Evolutionary conservation across 64 coral and sea anemone genomes (phyloP).

Genomic region (Dendrophyllia cribrosa): DNA sequence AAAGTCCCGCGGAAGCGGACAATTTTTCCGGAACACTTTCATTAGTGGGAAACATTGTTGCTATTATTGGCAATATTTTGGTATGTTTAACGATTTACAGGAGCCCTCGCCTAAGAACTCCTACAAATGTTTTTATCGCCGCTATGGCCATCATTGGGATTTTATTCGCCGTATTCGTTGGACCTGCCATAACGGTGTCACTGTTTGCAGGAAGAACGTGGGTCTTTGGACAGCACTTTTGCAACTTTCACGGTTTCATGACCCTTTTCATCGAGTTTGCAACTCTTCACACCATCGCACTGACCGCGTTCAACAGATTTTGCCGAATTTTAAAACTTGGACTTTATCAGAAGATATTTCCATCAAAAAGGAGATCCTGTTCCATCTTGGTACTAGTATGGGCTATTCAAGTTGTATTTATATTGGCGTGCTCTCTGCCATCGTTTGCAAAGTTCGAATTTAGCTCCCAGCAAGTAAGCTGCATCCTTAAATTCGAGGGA

Average conservation of each 20-base stretch:
- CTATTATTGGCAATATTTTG: slow-evolving; percentile 17
- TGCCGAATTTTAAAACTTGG: not conserved
- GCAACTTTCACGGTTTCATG: slow-evolving; percentile 2
- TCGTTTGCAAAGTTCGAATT: not conserved
- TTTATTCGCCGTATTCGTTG: not conserved
- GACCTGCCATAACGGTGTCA: not conserved
- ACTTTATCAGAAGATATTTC: not conserved
- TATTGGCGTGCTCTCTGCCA: not conserved
- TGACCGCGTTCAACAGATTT: slow-evolving; percentile 1
- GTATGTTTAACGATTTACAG: slow-evolving; percentile 16
- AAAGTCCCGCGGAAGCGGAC: not conserved
- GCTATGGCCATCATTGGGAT: not conserved
- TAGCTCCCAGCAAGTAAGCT: not conserved
- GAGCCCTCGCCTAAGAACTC: not conserved
- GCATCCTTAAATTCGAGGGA: not conserved
- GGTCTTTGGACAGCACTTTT: not conserved
- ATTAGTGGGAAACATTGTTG: not conserved
- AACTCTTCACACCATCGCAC: slow-evolving; percentile 18
- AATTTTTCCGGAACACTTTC: not conserved
- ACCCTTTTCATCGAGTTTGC: slow-evolving; percentile 3
- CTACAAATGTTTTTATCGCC: not conserved
- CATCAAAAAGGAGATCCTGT: not conserved
- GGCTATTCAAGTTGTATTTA: not conserved
- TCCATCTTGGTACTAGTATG: not conserved
- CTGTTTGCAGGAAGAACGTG: not conserved